Percentiles rank a stretch among this genome's conserved stretches.
Conservation (phyloP, 2,888 invertebrate species). For the Hypena proboscidalis region DNA sequence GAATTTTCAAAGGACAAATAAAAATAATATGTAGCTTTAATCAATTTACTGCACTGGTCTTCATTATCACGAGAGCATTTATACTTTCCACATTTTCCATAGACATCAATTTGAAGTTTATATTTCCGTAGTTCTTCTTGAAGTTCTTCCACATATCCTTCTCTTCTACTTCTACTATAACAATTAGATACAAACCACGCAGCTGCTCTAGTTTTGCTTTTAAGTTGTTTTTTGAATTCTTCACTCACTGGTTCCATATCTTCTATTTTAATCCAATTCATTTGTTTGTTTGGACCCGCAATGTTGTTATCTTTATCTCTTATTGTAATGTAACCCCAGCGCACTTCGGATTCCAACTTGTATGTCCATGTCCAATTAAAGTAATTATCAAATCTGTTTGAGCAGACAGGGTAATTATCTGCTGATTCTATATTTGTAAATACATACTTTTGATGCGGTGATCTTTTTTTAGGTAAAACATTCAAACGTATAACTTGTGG, state of each 20-base stretch:
- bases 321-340: slow-evolving; percentile 52
- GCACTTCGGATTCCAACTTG: slow-evolving; percentile 52
- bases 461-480: slow-evolving; percentile 47
- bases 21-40: slow-evolving; percentile 61
- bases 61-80: too few species aligned
- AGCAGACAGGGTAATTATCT: slow-evolving; percentile 50
- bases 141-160: slow-evolving; percentile 41
- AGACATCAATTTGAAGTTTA: slow-evolving; percentile 52
- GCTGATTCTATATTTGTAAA: slow-evolving; percentile 58
- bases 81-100: slow-evolving; percentile 55
- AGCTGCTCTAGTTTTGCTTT: too few species aligned
- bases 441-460: slow-evolving; percentile 56
- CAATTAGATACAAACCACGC: slow-evolving; percentile 68
- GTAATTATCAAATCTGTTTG: slow-evolving; percentile 44
- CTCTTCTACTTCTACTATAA: slow-evolving; percentile 43
- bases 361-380: slow-evolving; percentile 66
- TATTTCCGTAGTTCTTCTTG: slow-evolving; percentile 41
- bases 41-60: slow-evolving; percentile 50
- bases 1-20: slow-evolving; percentile 70
- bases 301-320: slow-evolving; percentile 39
- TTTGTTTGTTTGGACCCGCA: slow-evolving; percentile 49
- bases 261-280: slow-evolving; percentile 50
- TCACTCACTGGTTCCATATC: slow-evolving; percentile 49
- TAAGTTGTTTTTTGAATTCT: slow-evolving; percentile 41
- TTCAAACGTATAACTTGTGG: slow-evolving; percentile 41